Percentiles rank a stretch among this genome's conserved stretches.
Conservation (phyloP, 2,888 invertebrate genomes). For the Phaonia tiefii region DNA sequence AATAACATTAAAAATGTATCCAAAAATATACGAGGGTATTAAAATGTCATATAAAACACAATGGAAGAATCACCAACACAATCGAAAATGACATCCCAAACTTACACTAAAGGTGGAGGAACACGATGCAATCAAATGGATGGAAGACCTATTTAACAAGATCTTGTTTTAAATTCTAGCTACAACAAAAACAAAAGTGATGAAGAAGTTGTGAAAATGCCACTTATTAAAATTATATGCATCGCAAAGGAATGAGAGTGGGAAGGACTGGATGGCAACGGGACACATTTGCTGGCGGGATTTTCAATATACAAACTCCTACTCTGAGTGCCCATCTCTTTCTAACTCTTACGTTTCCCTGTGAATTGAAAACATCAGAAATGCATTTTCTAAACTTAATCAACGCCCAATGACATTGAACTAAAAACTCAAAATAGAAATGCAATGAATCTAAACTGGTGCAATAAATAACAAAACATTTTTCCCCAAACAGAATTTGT, state of each 20-base stretch:
- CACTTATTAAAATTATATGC: conserved; percentile 44
- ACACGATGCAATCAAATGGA: neutral
- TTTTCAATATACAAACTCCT: neutral
- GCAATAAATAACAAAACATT: conserved; percentile 43
- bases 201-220: conserved; percentile 25
- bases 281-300: conserved; percentile 36
- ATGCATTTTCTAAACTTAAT: conserved; percentile 8
- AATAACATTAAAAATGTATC: conserved; percentile 41
- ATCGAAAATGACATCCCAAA: too few relatives aligned
- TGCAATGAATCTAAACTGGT: conserved; percentile 45
- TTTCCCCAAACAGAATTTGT: conserved; percentile 1
- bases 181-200: neutral
- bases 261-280: neutral
- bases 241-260: neutral
- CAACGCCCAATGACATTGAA: conserved; percentile 49
- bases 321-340: neutral
- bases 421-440: conserved; percentile 32
- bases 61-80: conserved; percentile 9
- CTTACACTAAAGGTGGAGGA: neutral
- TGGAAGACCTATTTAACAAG: conserved; percentile 18
- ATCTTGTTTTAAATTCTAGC: conserved; percentile 1
- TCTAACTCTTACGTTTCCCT: neutral
- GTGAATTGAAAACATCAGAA: conserved; percentile 16
- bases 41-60: conserved; percentile 57
- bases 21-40: conserved; percentile 51